phyloP scores from a whole-genome alignment of 1,140 invertebrate genomes.

The Drosophila neocordata region DNA sequence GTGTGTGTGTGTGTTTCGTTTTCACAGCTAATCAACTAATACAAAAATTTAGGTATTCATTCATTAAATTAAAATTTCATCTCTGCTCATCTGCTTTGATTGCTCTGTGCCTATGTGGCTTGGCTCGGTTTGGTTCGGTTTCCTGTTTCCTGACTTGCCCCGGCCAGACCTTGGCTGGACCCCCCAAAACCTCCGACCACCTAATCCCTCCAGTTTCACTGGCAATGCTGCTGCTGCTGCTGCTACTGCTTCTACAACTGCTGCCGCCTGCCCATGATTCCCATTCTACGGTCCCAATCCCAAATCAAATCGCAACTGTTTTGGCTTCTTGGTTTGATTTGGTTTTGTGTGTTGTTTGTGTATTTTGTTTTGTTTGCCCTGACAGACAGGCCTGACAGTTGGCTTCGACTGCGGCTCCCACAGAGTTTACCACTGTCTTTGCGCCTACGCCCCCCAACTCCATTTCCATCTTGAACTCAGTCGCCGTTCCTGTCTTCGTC shows the following conservation, averaged over 20 bases:
- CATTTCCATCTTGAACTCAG: too few species aligned
- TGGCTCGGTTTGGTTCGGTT: background rate
- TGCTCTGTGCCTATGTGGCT: conserved; percentile 71
- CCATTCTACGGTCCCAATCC: conserved; percentile 54
- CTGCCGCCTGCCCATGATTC: background rate
- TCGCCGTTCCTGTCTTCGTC: background rate
- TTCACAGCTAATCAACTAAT: conserved; percentile 74
- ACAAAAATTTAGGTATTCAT: conserved; percentile 71
- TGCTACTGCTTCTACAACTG: conserved; percentile 23
- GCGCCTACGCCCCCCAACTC: background rate
- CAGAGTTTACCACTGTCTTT: background rate
- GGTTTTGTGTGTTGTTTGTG: conserved; percentile 49
- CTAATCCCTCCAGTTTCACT: conserved; percentile 6
- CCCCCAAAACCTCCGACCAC: background rate
- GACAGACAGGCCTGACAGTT: conserved; percentile 36
- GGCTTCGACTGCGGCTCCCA: conserved; percentile 25
- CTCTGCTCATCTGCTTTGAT: conserved; percentile 76
- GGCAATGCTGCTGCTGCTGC: conserved; percentile 8
- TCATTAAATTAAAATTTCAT: conserved; percentile 81
- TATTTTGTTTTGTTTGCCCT: conserved; percentile 32
- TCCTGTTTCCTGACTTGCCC: background rate
- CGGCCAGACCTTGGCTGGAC: background rate
- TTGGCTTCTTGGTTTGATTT: conserved; percentile 55
- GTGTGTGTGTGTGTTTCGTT: conserved; percentile 14
- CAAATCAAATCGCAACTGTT: conserved; percentile 74